phyloP scores from a whole-genome alignment of 2,888 invertebrate genomes.

The Lacanobia wlatinum region DNA sequence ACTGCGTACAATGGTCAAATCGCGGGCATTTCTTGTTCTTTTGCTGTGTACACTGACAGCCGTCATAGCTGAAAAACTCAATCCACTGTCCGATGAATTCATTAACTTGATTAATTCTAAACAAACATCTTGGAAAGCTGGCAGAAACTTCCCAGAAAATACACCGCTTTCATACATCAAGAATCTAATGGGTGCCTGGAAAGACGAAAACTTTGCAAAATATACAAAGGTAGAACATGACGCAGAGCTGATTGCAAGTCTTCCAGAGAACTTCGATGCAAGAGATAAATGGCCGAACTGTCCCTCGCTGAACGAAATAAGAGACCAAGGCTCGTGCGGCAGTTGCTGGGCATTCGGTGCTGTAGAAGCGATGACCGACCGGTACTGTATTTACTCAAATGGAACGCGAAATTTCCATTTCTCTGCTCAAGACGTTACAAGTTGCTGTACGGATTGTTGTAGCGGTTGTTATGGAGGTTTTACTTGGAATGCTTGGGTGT shows the following conservation, averaged over 20 bases:
- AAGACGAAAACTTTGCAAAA: neutral
- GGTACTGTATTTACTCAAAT: constrained; percentile 38
- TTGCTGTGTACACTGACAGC: neutral
- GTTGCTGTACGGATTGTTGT: neutral
- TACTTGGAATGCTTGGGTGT: fast-evolving
- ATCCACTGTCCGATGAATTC: constrained; percentile 39
- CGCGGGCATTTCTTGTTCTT: constrained; percentile 1
- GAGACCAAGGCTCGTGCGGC: constrained; percentile 40
- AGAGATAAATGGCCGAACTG: constrained; percentile 44
- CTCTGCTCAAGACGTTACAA: constrained; percentile 28
- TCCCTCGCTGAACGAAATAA: constrained; percentile 32
- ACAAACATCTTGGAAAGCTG: constrained; percentile 41
- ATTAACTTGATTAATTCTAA: constrained; percentile 34
- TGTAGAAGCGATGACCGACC: constrained; percentile 38
- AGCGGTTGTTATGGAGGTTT: fast-evolving
- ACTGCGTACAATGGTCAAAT: constrained; percentile 10
- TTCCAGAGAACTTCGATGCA: constrained; percentile 39
- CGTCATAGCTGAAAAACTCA: neutral
- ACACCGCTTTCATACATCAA: constrained; percentile 20
- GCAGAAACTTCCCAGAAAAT: constrained; percentile 29
- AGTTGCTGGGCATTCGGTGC: constrained; percentile 41
- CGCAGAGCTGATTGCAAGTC: constrained; percentile 37
- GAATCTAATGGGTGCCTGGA: constrained; percentile 28
- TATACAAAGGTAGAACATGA: constrained; percentile 15
- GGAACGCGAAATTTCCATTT: constrained; percentile 31